Evolutionary conservation across 2,797 vertebrate genomes (phyloP), one percentile per base, ranked within the genome.

Genomic region (Sebastolobus altivelis): DNA sequence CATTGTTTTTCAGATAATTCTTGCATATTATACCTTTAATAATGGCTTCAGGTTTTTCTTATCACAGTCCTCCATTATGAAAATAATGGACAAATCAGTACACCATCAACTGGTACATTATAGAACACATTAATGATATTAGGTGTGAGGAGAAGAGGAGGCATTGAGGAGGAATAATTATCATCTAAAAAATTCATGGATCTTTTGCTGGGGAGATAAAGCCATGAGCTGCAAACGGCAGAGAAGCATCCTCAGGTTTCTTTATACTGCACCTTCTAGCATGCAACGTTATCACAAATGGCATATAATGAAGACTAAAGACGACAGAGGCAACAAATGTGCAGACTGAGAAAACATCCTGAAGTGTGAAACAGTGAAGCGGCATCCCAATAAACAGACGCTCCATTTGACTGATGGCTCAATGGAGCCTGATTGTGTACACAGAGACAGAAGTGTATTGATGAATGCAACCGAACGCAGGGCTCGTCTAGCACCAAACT

Each of bases 341-440:
- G 60, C 27, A 29, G 70, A 60, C 66, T 40, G 68, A 77, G 52
- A 74, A 61, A 83, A 85, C 69, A 87, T 84, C 59, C 61, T 71
- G 67, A 72, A 75, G 67, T 84, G 62, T 67, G 66, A 86, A 85
- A 80, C 63, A 72, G 66, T 49, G 43, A 89, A 81, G 77, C 65
- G 85, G 20, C 75, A 72, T 77, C 77, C 81, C 63, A 65, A 86
- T 82, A 83, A 88, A 84, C 86, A 88, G 81, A 86, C 87, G 86
- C 74, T 88, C 67, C 22, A 43, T 83, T 75, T 87, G 86, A 89
- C 58, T 79, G 83, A 90, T 84, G 82, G 68, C 75, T 80, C 73
- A 77, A 55, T 75, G 75, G 61, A 70, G 73, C 80, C 40, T 74
- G 73, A 85, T 80, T 85, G 76, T 87, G 71, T 83, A 72, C 54